phyloP scores from a whole-genome alignment of 2,113 vertebrate species.

The Lycocorax pyrrhopterus region DNA sequence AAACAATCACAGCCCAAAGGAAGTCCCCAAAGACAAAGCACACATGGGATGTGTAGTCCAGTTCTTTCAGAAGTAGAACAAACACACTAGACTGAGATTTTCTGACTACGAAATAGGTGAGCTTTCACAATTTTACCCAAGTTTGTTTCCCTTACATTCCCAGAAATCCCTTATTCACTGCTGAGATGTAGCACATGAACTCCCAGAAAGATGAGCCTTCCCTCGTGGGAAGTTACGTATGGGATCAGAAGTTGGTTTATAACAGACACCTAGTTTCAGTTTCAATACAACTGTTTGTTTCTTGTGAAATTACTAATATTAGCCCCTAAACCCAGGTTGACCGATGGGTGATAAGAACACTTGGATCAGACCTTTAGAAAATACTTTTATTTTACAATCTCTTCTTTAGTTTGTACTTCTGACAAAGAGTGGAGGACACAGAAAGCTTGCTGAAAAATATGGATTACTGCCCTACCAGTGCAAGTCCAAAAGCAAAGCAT shows the following conservation, averaged over 20 bases:
- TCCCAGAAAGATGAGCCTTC: not conserved
- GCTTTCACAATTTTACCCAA: not conserved
- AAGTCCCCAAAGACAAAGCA: not conserved
- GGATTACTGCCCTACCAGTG: not conserved
- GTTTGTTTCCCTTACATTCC: not conserved
- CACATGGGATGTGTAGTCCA: not conserved
- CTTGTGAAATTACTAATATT: accelerated
- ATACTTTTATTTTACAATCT: not conserved
- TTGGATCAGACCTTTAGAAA: not conserved
- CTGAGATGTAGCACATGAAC: not conserved
- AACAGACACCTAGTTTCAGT: not conserved
- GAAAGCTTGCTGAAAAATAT: not conserved
- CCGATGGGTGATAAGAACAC: not conserved
- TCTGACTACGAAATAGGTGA: not conserved
- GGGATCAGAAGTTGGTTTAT: not conserved
- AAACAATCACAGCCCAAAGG: not conserved
- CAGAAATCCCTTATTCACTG: not conserved
- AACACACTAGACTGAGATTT: not conserved
- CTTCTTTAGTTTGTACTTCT: not conserved
- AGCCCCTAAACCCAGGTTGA: not conserved
- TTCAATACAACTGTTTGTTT: not conserved
- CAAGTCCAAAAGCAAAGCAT: not conserved
- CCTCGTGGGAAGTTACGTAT: not conserved
- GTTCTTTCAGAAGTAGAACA: not conserved
- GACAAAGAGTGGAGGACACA: not conserved